phyloP scores from a whole-genome alignment of 2,888 invertebrate species.

The Lamellibrachia columna region DNA sequence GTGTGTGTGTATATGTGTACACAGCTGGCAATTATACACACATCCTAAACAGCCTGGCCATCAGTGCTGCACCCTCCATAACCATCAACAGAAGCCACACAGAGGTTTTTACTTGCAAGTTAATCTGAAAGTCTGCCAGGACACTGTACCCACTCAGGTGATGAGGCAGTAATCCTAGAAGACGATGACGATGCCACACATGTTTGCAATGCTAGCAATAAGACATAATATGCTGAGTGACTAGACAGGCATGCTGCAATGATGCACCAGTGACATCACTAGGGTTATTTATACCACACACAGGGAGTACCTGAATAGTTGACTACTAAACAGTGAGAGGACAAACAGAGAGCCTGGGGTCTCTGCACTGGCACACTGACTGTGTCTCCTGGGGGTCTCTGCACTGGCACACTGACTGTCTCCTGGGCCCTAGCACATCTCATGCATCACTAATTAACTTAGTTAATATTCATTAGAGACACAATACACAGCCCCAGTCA shows the following conservation, averaged over 20 bases:
- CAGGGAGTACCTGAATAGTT: neutral
- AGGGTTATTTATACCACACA: constrained; percentile 3
- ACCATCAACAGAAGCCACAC: neutral
- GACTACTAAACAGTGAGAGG: neutral
- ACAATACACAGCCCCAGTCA: neutral
- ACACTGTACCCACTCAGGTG: neutral
- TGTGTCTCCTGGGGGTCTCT: no score
- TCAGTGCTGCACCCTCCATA: neutral
- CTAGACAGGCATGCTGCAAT: neutral
- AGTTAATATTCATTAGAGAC: neutral
- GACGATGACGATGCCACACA: neutral
- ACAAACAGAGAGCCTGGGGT: neutral
- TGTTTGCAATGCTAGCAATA: constrained; percentile 4
- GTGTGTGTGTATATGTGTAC: neutral
- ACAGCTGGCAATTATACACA: constrained; percentile 9
- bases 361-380: neutral
- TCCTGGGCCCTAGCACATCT: neutral
- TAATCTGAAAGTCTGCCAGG: neutral
- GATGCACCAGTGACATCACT: neutral
- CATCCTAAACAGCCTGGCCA: neutral
- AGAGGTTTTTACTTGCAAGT: neutral
- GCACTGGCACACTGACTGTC: neutral
- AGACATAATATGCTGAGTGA: neutral
- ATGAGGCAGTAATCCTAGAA: neutral
- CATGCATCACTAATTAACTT: neutral